Conservation (phyloP, 1,140 invertebrate genomes). For the Heliothis subflexa region DNA sequence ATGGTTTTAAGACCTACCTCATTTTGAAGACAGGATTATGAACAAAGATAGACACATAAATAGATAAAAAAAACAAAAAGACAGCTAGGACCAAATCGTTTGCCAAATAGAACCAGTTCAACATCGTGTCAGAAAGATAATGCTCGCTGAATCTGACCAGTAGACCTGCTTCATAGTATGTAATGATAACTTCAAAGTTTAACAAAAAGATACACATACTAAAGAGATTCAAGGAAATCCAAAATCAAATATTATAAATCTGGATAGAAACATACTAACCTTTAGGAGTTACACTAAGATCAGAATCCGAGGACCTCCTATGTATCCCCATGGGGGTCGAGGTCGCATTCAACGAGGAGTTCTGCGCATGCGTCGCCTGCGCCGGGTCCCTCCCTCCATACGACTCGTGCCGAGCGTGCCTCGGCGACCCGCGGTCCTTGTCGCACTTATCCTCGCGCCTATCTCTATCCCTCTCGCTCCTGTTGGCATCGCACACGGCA, state of each 20-base stretch:
- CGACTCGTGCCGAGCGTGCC: slow-evolving; percentile 78
- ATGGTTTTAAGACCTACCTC: not conserved
- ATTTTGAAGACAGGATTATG: not conserved
- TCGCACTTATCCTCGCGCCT: slow-evolving; percentile 62
- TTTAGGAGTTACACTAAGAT: slow-evolving; percentile 96
- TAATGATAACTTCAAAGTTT: no score
- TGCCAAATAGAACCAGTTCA: no score
- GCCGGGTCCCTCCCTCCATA: slow-evolving; percentile 72
- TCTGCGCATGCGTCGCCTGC: slow-evolving; percentile 41
- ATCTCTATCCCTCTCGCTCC: slow-evolving; percentile 71
- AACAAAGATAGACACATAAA: not conserved
- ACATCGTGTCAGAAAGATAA: no score
- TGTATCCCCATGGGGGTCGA: slow-evolving; percentile 88
- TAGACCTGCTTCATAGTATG: no score
- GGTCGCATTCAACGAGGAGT: slow-evolving; percentile 66
- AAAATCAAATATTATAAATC: not conserved
- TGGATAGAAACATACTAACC: slow-evolving; percentile 85
- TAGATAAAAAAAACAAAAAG: not conserved
- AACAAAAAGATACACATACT: no score
- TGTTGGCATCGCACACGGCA: slow-evolving; percentile 83
- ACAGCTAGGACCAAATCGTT: not conserved
- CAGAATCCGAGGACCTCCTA: slow-evolving; percentile 96
- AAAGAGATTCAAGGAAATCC: no score
- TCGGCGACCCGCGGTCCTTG: slow-evolving; percentile 77
- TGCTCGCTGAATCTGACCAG: no score